Evolutionary conservation across 2,888 invertebrate genomes (phyloP), one percentile per base, ranked within the genome.

Genomic region (Dolomedes plantarius): DNA sequence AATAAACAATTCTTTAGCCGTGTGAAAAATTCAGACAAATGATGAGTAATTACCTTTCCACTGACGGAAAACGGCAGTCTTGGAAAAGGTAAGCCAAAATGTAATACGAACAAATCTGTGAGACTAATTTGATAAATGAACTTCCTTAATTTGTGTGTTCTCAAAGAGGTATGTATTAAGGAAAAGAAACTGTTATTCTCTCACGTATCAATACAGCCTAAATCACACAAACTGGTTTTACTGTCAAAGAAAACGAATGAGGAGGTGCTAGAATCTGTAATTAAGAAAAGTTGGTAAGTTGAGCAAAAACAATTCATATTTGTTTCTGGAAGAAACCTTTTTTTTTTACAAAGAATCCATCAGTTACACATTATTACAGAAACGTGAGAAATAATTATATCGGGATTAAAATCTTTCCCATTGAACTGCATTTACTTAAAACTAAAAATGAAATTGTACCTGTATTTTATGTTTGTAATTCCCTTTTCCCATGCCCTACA

Each of bases 101-200:
- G 32, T 36, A 67, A 76, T 82, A 46, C 76, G 67, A 64, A 77
- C 72, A 77, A 83, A 76, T 83, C 71, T 68, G 67, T 65, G 64
- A 72, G 77, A 71, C 71, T 67, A 67, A 77, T 71, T 77, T 83
- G 83, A 83, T 83, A 72, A 83, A 83, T 77, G 83, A 65, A 69
- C 64, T 32, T 28, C 27, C 50, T 65, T 75, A 83, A 77, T 83
- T 83, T 83, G 76, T 76, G 71, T 64, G 46, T 11, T 50, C 3
- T 65, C 16, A 13, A 65, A 16, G 64, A 29, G 9, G 2, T 64
- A 29, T 13, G 28, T 29, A n/a, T 65, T 16, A 29, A 65, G 29
- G 29, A 28, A 65, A 65, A 29, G 64, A 31, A 31, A 65, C 16
- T 28, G 13, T 28, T 31, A 7, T 16, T 28, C 28, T n/a, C 29